Evolutionary conservation across 2,888 invertebrate genomes (phyloP).

Genomic region (Sipha maydis): DNA sequence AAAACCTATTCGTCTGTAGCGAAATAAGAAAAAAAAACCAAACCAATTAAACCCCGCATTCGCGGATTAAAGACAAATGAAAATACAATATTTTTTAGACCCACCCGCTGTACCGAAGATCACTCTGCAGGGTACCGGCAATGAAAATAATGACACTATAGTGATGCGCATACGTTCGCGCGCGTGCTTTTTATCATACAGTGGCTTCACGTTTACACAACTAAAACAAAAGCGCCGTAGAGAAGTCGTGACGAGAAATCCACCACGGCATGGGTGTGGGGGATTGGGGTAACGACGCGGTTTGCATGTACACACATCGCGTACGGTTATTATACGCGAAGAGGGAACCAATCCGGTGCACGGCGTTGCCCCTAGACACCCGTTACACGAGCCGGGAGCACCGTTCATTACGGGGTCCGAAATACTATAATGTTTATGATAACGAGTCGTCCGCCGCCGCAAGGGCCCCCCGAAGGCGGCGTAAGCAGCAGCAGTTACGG

Average conservation of each 20-base stretch:
- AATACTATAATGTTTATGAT: slow-evolving; percentile 33
- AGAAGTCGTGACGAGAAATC: too few species aligned
- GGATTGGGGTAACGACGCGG: too few species aligned
- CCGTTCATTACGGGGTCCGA: slow-evolving; percentile 10
- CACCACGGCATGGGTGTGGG: too few species aligned
- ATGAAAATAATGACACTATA: too few species aligned
- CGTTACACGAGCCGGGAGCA: background rate
- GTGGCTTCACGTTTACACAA: too few species aligned
- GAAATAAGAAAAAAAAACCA: background rate
- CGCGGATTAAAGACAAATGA: background rate
- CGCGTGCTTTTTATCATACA: too few species aligned
- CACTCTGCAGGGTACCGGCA: too few species aligned
- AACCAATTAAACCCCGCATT: background rate
- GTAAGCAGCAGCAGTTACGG: background rate
- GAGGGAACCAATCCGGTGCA: slow-evolving; percentile 1
- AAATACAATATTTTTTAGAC: background rate
- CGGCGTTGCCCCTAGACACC: slow-evolving; percentile 35
- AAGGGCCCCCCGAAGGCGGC: background rate
- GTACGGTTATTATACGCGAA: background rate
- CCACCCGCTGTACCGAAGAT: too few species aligned
- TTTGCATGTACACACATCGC: too few species aligned
- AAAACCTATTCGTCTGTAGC: background rate
- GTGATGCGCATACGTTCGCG: too few species aligned
- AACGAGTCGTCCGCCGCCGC: slow-evolving; percentile 27
- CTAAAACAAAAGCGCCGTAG: too few species aligned